Evolutionary conservation across 2,888 invertebrate species (phyloP).

Genomic region (Koerneria pararmatus): DNA sequence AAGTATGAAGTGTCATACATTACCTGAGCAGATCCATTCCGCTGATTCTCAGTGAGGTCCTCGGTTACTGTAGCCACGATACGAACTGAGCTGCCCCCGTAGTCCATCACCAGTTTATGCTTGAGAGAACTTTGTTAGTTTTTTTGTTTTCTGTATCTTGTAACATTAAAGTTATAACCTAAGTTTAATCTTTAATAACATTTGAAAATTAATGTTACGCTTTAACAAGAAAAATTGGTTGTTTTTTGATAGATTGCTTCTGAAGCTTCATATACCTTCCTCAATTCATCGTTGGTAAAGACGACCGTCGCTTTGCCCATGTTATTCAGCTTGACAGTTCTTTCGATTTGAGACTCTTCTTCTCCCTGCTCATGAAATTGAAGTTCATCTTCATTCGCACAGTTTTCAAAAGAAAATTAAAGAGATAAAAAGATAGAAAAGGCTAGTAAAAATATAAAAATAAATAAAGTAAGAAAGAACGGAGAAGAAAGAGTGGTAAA

Average conservation of each 20-base stretch:
- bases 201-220: no score
- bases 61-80: slow-evolving; percentile 87
- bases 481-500: no score
- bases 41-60: slow-evolving; percentile 69
- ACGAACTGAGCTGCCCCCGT: slow-evolving; percentile 76
- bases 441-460: no score
- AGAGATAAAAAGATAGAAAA: no score
- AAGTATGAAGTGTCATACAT: neutral
- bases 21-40: slow-evolving; percentile 54
- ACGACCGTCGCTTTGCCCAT: slow-evolving; percentile 53
- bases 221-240: no score
- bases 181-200: no score
- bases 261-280: slow-evolving; percentile 30
- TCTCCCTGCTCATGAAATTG: no score
- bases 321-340: slow-evolving; percentile 50
- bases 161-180: no score
- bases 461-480: no score
- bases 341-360: slow-evolving; percentile 47
- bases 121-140: no score
- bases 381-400: neutral
- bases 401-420: neutral
- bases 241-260: no score
- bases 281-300: slow-evolving; percentile 54
- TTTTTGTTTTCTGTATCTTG: no score
- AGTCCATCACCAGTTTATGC: slow-evolving; percentile 68